These are phyloP conservation scores for Drosophila mulleri DNA, from an alignment of 2,888 invertebrate species.

Conservation along the genomic window DNA sequence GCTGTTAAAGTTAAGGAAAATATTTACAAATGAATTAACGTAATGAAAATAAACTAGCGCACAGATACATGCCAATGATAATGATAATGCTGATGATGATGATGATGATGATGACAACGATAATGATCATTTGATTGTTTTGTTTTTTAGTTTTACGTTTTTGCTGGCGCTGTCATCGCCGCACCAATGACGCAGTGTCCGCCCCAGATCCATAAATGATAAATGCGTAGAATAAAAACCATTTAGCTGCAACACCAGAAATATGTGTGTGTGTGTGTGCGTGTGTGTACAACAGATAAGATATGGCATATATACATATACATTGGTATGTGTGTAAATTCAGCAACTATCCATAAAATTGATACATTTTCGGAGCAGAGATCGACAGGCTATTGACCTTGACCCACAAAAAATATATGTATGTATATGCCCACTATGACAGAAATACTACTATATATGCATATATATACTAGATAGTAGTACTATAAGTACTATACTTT, in stretches of 20 bases:
- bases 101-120: slow-evolving; percentile 22
- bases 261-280: background rate
- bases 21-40: slow-evolving; percentile 80
- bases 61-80: slow-evolving; percentile 51
- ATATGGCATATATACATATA: background rate
- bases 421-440: background rate
- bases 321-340: slow-evolving; percentile 24
- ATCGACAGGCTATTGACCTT: slow-evolving; percentile 48
- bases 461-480: too few species aligned
- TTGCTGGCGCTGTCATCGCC: slow-evolving; percentile 3
- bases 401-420: slow-evolving; percentile 45
- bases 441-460: background rate
- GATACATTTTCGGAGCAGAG: slow-evolving; percentile 23
- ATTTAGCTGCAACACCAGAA: slow-evolving; percentile 34
- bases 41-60: slow-evolving; percentile 75
- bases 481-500: too few species aligned
- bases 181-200: slow-evolving; percentile 46
- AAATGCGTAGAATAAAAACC: slow-evolving; percentile 54
- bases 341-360: slow-evolving; percentile 30
- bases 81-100: slow-evolving; percentile 16
- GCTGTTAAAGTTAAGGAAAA: slow-evolving; percentile 75
- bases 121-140: slow-evolving; percentile 16
- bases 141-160: slow-evolving; percentile 1
- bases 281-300: slow-evolving; percentile 33
- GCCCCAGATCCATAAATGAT: slow-evolving; percentile 52